Percentiles rank a stretch among this genome's conserved stretches.
Evolutionary conservation across 2,113 vertebrate species (phyloP).

Genomic region (Bettongia penicillata): DNA sequence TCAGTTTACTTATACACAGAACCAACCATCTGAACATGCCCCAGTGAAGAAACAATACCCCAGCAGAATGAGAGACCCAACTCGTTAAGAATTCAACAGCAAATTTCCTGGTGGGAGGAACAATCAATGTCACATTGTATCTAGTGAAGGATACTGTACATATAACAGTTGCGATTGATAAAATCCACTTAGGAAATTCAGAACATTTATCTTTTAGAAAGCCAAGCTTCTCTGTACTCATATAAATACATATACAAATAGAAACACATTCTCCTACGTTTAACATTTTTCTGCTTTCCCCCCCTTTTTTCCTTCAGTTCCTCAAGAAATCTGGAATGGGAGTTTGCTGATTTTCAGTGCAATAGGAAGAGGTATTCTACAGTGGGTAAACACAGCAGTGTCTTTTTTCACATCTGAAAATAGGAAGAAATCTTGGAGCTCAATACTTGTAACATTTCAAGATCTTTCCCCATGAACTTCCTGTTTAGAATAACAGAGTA

Average conservation of each 20-base stretch:
- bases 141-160: slow-evolving; percentile 12
- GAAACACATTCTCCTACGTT: neutral
- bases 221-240: neutral
- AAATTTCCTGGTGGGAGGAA: slow-evolving; percentile 62
- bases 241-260: neutral
- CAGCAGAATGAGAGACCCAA: neutral
- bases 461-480: slow-evolving; percentile 43
- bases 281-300: neutral
- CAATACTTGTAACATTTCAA: slow-evolving; percentile 40
- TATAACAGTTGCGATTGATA: neutral
- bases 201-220: slow-evolving; percentile 20
- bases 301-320: neutral
- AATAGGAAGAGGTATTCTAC: slow-evolving; percentile 52
- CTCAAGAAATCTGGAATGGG: neutral
- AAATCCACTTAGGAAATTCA: slow-evolving; percentile 6
- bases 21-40: too few relatives aligned
- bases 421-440: neutral
- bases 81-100: slow-evolving; percentile 47
- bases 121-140: slow-evolving; percentile 26
- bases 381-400: neutral
- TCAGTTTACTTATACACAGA: neutral
- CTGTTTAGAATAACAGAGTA: slow-evolving; percentile 41
- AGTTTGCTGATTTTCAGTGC: slow-evolving; percentile 6
- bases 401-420: slow-evolving; percentile 51
- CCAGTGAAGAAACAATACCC: neutral